Evolutionary conservation across 2,888 invertebrate genomes (phyloP).

Genomic region (Muscina levida): DNA sequence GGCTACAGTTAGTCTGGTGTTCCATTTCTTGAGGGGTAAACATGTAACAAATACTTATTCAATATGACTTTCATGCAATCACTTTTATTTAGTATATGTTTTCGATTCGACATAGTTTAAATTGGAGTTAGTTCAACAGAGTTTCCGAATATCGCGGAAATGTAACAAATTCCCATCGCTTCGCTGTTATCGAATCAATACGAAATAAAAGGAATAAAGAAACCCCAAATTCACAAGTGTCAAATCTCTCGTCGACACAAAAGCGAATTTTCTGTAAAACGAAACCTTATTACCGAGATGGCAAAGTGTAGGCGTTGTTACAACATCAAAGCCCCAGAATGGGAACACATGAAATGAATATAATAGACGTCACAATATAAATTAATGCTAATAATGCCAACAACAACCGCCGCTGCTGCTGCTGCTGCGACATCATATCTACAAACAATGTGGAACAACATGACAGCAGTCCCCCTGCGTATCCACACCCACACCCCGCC

Average conservation of each 20-base stretch:
- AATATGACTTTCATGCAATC: not conserved
- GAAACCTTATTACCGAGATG: constrained; percentile 32
- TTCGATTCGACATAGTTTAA: not conserved
- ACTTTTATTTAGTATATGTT: not conserved
- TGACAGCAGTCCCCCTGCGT: constrained; percentile 11
- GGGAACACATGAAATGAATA: constrained; percentile 33
- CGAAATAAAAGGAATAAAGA: not conserved
- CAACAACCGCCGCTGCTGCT: not conserved
- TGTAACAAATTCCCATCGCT: not conserved
- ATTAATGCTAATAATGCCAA: constrained; percentile 34
- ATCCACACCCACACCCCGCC: not conserved
- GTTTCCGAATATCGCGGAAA: constrained; percentile 13
- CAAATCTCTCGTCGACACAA: constrained; percentile 24
- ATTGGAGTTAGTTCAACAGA: not conserved
- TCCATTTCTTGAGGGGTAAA: constrained; percentile 24
- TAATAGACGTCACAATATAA: constrained; percentile 38
- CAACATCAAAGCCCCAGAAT: constrained; percentile 25
- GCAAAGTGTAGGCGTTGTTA: constrained; percentile 20
- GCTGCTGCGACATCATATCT: not conserved
- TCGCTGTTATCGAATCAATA: not conserved
- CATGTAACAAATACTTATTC: not conserved
- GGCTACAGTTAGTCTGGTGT: constrained; percentile 1
- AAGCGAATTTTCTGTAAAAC: not conserved
- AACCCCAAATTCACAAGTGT: not conserved
- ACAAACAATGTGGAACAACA: constrained; percentile 15